Evolutionary conservation across 2,888 invertebrate genomes (phyloP).

Genomic region (Tanypteryx hageni): DNA sequence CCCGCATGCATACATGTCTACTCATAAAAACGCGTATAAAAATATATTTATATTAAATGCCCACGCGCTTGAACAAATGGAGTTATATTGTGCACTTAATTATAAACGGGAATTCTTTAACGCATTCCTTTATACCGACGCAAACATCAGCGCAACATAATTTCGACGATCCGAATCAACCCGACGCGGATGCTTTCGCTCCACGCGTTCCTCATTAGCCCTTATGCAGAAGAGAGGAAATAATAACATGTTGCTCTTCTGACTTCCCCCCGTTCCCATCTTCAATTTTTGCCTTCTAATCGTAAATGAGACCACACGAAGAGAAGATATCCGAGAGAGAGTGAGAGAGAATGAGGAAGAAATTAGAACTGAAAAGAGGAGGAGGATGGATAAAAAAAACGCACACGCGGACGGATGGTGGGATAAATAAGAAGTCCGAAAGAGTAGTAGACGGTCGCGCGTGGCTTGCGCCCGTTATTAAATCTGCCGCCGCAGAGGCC

Average conservation of each 20-base stretch:
- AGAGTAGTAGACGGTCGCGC: conserved; percentile 3
- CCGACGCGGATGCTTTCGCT: not conserved
- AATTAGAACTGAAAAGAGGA: not conserved
- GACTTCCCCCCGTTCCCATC: not conserved
- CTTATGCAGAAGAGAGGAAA: not conserved
- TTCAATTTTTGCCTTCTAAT: not conserved
- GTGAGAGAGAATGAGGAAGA: not conserved
- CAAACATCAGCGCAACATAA: too few relatives aligned
- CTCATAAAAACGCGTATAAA: too few relatives aligned
- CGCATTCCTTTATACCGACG: too few relatives aligned
- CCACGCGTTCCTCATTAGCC: not conserved
- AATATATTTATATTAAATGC: too few relatives aligned
- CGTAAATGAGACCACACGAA: conserved; percentile 60
- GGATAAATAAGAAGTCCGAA: too few relatives aligned
- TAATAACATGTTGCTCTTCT: not conserved
- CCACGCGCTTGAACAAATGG: too few relatives aligned
- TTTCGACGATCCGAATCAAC: too few relatives aligned
- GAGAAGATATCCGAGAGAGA: not conserved
- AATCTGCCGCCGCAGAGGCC: conserved; percentile 39
- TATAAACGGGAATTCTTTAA: too few relatives aligned
- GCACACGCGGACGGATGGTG: not conserved
- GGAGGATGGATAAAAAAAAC: not conserved
- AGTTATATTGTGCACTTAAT: too few relatives aligned
- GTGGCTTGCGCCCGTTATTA: conserved; percentile 48
- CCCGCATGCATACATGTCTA: too few relatives aligned